A percentile compares a stretch with the other conserved stretches of the same genome.
Evolutionary conservation across 2,797 vertebrate species (phyloP).

Genomic region (Botia kubotai): DNA sequence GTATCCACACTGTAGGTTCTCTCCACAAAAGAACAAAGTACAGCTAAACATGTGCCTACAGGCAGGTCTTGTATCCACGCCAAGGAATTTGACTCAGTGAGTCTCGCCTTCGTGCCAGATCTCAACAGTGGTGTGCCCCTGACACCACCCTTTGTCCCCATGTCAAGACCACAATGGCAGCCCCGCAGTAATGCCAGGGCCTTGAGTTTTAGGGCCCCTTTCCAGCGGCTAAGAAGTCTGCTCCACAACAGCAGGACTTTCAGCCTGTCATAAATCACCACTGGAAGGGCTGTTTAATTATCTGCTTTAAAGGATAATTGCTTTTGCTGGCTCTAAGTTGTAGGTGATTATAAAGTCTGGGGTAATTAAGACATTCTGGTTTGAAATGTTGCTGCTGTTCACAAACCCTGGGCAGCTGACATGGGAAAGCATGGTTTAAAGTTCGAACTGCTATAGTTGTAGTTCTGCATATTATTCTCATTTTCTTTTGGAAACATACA

Average conservation of each 20-base stretch:
- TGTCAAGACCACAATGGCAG: slow-evolving; percentile 65
- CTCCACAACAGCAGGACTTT: slow-evolving; percentile 40
- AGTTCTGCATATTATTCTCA: neutral
- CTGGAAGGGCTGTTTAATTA: slow-evolving; percentile 72
- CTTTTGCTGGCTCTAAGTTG: slow-evolving; percentile 61
- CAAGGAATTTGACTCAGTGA: slow-evolving; percentile 64
- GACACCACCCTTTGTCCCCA: slow-evolving; percentile 63
- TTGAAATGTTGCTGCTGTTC: slow-evolving; percentile 7
- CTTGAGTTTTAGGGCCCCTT: slow-evolving; percentile 52
- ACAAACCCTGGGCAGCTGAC: neutral
- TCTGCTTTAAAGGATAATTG: slow-evolving; percentile 69
- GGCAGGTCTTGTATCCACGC: slow-evolving; percentile 60
- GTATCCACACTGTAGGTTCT: slow-evolving; percentile 61
- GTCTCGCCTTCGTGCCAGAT: slow-evolving; percentile 63
- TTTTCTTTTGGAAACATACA: neutral
- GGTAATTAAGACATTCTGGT: slow-evolving; percentile 39
- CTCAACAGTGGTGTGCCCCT: slow-evolving; percentile 40
- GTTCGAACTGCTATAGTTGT: neutral
- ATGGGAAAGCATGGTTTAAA: slow-evolving; percentile 15
- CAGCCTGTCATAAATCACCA: slow-evolving; percentile 66
- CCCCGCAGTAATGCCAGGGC: slow-evolving; percentile 61
- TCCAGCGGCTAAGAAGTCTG: slow-evolving; percentile 49
- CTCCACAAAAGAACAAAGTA: slow-evolving; percentile 63
- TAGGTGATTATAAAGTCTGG: slow-evolving; percentile 34
- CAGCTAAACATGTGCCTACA: slow-evolving; percentile 65